Evolutionary conservation across 2,888 invertebrate genomes (phyloP).

Genomic region (Dynastes grantii): DNA sequence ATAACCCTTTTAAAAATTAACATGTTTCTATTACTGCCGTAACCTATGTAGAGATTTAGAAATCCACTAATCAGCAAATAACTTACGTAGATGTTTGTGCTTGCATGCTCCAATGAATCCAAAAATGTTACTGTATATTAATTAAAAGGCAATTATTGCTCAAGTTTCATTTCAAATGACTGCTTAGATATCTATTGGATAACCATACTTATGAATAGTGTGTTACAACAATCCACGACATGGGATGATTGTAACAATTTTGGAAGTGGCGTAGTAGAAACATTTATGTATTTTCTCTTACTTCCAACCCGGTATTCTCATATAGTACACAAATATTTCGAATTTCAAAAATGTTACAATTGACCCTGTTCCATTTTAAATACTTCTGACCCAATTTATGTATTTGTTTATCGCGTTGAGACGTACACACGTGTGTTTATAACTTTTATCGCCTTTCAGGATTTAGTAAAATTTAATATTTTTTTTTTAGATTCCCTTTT

Average conservation of each 20-base stretch:
- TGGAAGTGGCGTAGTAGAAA: slow-evolving; percentile 42
- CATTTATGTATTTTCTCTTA: slow-evolving; percentile 14
- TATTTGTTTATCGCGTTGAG: slow-evolving; percentile 12
- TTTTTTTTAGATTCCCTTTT: slow-evolving; percentile 4
- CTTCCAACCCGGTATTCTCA: neutral
- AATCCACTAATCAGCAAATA: slow-evolving; percentile 39
- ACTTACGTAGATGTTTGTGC: slow-evolving; percentile 25
- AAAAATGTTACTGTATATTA: slow-evolving; percentile 4
- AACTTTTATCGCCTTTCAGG: neutral
- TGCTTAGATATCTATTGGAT: neutral
- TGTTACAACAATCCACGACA: slow-evolving; percentile 16
- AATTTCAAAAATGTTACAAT: slow-evolving; percentile 42
- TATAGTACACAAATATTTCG: neutral
- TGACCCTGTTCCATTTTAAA: slow-evolving; percentile 34
- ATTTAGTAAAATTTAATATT: slow-evolving; percentile 8
- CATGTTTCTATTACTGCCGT: slow-evolving; percentile 46
- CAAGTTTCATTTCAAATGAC: neutral
- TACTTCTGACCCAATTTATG: neutral
- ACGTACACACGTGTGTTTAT: neutral
- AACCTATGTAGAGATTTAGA: slow-evolving; percentile 30
- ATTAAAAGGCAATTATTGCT: neutral
- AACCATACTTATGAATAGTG: neutral
- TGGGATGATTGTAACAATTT: slow-evolving; percentile 37
- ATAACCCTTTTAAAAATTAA: slow-evolving; percentile 29
- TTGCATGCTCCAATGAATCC: slow-evolving; percentile 29